Evolutionary conservation across 2,888 invertebrate species (phyloP), one percentile per base, ranked within the genome.

Genomic region (Lepas anatifera): DNA sequence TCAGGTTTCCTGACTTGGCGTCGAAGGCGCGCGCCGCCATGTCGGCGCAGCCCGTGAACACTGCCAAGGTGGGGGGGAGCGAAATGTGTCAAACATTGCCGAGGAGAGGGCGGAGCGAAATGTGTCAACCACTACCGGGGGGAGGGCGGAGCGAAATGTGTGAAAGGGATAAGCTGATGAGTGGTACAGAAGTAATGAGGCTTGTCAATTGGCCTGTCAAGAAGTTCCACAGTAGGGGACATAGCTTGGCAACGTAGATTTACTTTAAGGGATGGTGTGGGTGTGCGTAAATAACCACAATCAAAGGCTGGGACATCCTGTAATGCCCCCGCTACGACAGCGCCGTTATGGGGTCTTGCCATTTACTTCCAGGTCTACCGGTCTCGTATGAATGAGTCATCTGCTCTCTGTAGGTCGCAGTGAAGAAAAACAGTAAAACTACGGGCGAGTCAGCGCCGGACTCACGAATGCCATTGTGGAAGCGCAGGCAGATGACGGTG

Each of bases 41-140:
- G 74, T 83, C 83, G 0, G 81, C 81, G 69, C 80, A 78, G 4
- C 80, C 81, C 29, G 82, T 81, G 73, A 78, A 81, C 39, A 81
- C 81, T 81, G 77, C 32, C 43, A 32, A n/a, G 29, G 25, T 25
- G 32, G 27, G 39, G 7, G 22, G 22, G 25, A 3, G 13, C 13
- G n/a, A 8, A 18, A 18, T 39, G 29, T 18, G 22, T 32, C 48
- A 10, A 35, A 10, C 11, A 8, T 37, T 22, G 22, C 22, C 11
- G 27, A 27, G n/a, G 66, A 29, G 29, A 25, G 18, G 3, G 37
- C 22, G 18, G 41, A n/a, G 35, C 22, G n/a, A 37, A 18, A 67
- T 67, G 27, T 25, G 39, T 32, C 16, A 39, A 27, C n/a, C 11
- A 8, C 27, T 22, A 10, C 22, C 11, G 27, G 18, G n/a, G 66